A percentile compares a stretch with the other conserved stretches of the same genome.
Evolutionary conservation across 2,888 invertebrate genomes (phyloP).

Genomic region (Andrena minutula): DNA sequence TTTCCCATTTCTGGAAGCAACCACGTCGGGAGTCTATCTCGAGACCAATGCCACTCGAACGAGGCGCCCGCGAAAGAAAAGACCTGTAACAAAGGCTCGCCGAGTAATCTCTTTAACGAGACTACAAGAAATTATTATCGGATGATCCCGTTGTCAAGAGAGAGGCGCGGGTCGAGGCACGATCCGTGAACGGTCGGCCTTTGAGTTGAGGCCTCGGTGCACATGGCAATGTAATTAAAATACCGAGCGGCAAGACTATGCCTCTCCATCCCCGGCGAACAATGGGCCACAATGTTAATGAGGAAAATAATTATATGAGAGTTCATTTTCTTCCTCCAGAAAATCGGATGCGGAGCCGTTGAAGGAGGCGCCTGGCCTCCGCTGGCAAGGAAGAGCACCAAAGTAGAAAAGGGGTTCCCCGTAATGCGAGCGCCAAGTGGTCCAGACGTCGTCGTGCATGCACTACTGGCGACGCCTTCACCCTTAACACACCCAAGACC

Average conservation of each 20-base stretch:
- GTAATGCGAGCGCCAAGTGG: conserved; percentile 75
- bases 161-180: conserved; percentile 13
- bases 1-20: no score
- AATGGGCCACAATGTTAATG: conserved; percentile 82
- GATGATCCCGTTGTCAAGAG: conserved; percentile 33
- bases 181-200: conserved; percentile 58
- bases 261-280: conserved; percentile 69
- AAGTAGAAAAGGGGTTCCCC: conserved; percentile 60
- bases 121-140: conserved; percentile 58
- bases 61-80: no score
- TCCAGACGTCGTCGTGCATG: conserved; percentile 75
- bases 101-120: conserved; percentile 6
- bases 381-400: conserved; percentile 56
- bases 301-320: conserved; percentile 82
- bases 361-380: conserved; percentile 44
- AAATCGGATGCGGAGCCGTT: conserved; percentile 72
- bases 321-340: conserved; percentile 74
- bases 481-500: conserved; percentile 59
- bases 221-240: conserved; percentile 70
- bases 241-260: conserved; percentile 59
- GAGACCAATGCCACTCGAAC: no score
- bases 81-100: not conserved
- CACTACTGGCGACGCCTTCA: conserved; percentile 62
- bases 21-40: no score
- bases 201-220: conserved; percentile 69